A percentile compares a stretch with the other conserved stretches of the same genome.
These are phyloP conservation scores for Plusia festucae DNA, from an alignment of 2,888 invertebrate species.

Conservation along the genomic window DNA sequence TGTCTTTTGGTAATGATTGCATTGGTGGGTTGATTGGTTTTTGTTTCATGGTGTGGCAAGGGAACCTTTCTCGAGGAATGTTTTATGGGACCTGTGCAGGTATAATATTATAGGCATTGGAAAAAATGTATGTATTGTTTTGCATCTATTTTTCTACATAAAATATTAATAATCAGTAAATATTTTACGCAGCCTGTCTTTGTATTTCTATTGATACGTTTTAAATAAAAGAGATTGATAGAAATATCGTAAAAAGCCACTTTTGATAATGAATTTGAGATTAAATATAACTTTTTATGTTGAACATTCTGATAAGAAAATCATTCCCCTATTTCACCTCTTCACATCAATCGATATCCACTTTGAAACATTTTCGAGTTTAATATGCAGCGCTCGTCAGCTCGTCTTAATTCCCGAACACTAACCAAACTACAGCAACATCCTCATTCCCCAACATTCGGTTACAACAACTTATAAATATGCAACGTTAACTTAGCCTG, in stretches of 20 bases:
- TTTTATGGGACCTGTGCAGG: no score
- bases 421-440: conserved; percentile 39
- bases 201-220: no score
- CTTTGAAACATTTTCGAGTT: conserved; percentile 19
- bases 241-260: no score
- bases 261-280: no score
- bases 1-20: neutral
- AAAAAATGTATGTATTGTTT: no score
- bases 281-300: no score
- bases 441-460: conserved; percentile 53
- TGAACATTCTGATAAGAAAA: neutral
- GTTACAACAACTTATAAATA: conserved; percentile 37
- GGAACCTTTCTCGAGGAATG: no score
- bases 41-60: neutral
- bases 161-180: no score
- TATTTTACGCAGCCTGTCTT: no score
- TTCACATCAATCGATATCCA: neutral
- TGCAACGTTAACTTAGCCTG: neutral
- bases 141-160: no score
- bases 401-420: conserved; percentile 29
- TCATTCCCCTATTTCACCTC: neutral
- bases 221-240: no score
- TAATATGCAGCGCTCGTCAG: conserved; percentile 34
- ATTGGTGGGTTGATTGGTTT: neutral
- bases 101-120: no score